A percentile compares a stretch with the other conserved stretches of the same genome.
These are phyloP conservation scores for Myzus persicae DNA, from an alignment of 1,140 invertebrate species.

Conservation along the genomic window DNA sequence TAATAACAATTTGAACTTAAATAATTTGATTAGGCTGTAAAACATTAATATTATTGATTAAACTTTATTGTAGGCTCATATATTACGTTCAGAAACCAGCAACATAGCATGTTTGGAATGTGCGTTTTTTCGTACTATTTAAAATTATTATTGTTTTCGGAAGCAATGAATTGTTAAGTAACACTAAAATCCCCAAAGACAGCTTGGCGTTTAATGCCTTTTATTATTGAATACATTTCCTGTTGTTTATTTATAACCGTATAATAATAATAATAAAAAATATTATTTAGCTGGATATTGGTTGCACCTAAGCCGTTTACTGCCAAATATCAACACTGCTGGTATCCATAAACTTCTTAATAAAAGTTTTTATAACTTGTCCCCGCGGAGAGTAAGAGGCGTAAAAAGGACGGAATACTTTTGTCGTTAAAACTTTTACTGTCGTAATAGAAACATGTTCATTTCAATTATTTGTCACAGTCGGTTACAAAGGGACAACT, in stretches of 20 bases:
- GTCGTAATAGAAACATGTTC: neutral
- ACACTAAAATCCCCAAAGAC: constrained; percentile 2
- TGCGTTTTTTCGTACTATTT: neutral
- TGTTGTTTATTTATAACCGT: neutral
- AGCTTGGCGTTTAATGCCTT: constrained; percentile 1
- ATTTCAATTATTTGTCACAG: constrained; percentile 23
- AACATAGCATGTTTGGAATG: neutral
- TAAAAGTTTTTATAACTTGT: constrained; percentile 46
- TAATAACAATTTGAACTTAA: neutral
- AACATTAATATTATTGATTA: neutral
- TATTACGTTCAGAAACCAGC: neutral
- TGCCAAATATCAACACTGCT: neutral
- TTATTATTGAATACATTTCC: constrained; percentile 1
- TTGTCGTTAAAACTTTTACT: constrained; percentile 22
- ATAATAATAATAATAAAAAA: neutral
- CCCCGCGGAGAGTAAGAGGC: neutral
- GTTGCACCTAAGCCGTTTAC: constrained; percentile 22
- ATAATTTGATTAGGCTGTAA: neutral
- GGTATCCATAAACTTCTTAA: neutral
- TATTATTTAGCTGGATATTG: constrained; percentile 5
- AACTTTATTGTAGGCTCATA: neutral
- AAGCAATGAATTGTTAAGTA: constrained; percentile 6
- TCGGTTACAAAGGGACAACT: neutral
- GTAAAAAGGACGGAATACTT: neutral
- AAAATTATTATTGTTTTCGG: neutral